Conservation (phyloP, 1,140 invertebrate genomes). For the Helicoverpa zea region DNA sequence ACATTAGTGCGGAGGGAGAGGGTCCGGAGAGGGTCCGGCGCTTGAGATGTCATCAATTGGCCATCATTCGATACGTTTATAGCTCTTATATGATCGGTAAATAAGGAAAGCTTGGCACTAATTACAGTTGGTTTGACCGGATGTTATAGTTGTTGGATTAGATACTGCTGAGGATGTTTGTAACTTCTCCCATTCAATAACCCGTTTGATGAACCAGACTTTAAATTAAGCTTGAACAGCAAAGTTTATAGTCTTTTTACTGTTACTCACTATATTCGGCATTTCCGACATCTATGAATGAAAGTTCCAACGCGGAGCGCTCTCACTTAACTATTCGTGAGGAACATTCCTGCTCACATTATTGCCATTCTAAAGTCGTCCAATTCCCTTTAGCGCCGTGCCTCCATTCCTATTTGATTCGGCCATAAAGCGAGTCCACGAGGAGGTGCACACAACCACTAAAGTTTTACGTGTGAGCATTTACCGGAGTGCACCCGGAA, state of each 20-base stretch:
- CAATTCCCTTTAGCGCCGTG: background rate
- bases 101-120: background rate
- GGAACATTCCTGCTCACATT: conserved; percentile 2
- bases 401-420: conserved; percentile 39
- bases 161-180: background rate
- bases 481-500: conserved; percentile 11
- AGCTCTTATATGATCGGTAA: background rate
- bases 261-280: too few species aligned
- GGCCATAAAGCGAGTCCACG: conserved; percentile 29
- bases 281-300: background rate
- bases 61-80: conserved; percentile 19
- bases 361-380: background rate
- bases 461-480: conserved; percentile 34
- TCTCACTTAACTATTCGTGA: background rate
- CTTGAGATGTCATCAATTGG: background rate
- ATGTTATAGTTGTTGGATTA: too few species aligned
- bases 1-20: background rate
- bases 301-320: background rate
- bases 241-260: too few species aligned
- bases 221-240: too few species aligned
- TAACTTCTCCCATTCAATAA: too few species aligned
- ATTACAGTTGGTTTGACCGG: background rate
- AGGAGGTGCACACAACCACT: conserved; percentile 13
- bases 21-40: background rate
- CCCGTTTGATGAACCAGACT: too few species aligned